Conservation (phyloP, 2,888 invertebrate genomes). For the Drosophila longiperda region DNA sequence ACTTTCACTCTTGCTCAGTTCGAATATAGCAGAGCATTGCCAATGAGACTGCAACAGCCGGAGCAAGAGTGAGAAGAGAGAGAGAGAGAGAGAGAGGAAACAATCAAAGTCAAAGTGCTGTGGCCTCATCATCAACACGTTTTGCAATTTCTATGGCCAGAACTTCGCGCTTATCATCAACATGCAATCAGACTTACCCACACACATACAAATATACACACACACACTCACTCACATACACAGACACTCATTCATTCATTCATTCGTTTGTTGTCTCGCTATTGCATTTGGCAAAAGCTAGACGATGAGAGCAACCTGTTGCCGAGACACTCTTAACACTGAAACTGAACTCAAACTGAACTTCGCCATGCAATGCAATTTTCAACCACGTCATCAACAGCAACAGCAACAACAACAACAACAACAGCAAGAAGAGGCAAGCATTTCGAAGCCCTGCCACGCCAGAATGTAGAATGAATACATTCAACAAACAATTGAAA, state of each 20-base stretch:
- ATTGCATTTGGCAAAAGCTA: constrained; percentile 76
- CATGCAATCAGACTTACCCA: constrained; percentile 72
- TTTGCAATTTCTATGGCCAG: constrained; percentile 76
- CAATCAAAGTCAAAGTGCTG: constrained; percentile 61
- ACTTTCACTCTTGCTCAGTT: constrained; percentile 66
- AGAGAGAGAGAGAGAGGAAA: constrained; percentile 36
- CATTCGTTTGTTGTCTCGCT: constrained; percentile 65
- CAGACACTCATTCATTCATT: constrained; percentile 36
- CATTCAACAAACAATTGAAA: constrained; percentile 80
- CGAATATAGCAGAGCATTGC: constrained; percentile 9
- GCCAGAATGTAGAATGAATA: constrained; percentile 68
- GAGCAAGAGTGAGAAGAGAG: constrained; percentile 4
- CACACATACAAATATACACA: constrained; percentile 27
- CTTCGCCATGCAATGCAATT: constrained; percentile 77
- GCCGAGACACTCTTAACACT: constrained; percentile 54
- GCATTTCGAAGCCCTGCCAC: constrained; percentile 34
- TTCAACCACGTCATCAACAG: constrained; percentile 77
- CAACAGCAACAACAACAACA: constrained; percentile 17
- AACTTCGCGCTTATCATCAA: constrained; percentile 78
- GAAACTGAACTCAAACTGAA: constrained; percentile 69
- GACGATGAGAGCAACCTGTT: constrained; percentile 65
- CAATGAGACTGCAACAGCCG: constrained; percentile 9
- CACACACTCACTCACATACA: constrained; percentile 2
- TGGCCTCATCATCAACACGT: constrained; percentile 72
- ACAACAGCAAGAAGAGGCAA: constrained; percentile 17